Conservation (phyloP, 2,113 vertebrate genomes). For the Sakesphorus luctuosus region DNA sequence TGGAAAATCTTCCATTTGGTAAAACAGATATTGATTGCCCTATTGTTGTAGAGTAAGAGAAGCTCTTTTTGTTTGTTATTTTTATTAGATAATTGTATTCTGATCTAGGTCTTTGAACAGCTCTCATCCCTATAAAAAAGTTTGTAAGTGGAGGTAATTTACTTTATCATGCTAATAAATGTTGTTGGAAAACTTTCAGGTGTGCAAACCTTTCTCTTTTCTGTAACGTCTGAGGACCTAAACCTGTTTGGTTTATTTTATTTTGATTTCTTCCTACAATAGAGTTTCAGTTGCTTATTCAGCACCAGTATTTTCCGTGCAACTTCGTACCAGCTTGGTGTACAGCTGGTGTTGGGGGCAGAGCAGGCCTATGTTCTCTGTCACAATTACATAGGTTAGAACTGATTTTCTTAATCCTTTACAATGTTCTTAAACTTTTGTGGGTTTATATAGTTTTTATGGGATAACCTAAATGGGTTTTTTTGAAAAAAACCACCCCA, state of each 20-base stretch:
- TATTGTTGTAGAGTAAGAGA: not conserved
- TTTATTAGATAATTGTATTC: not conserved
- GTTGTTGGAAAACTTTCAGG: not conserved
- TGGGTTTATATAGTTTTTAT: not conserved
- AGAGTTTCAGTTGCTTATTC: not conserved
- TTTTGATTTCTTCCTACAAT: not conserved
- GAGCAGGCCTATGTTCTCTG: not conserved
- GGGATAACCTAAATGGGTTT: not conserved
- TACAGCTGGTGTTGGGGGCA: not conserved
- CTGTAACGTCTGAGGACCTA: not conserved
- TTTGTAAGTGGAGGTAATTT: not conserved
- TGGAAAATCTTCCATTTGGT: not conserved
- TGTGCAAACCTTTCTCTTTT: not conserved
- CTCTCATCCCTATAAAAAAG: not conserved
- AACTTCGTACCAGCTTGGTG: not conserved
- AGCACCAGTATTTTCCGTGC: not conserved
- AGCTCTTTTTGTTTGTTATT: not conserved
- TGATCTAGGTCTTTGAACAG: not conserved
- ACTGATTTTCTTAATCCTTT: not conserved
- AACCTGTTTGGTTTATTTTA: not conserved
- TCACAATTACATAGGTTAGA: not conserved
- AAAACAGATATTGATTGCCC: not conserved
- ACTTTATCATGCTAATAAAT: not conserved
- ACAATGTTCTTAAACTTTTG: not conserved
- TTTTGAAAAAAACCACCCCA: accelerated